These are phyloP conservation scores for Idris sp. DNA, from an alignment of 1,140 invertebrate genomes.

Conservation along the genomic window DNA sequence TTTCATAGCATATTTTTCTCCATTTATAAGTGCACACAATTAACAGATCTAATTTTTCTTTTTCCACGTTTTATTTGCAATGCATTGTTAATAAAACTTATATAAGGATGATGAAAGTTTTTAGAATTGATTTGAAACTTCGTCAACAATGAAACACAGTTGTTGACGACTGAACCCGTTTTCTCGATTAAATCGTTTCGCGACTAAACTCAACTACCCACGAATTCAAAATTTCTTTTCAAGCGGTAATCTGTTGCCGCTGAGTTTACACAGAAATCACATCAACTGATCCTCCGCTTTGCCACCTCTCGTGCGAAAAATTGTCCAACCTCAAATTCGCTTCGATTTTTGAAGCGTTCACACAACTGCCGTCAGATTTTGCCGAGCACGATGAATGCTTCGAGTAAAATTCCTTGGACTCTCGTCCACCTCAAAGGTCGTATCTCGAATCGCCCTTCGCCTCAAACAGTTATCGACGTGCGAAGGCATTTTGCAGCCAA, in stretches of 20 bases:
- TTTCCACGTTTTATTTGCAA: no score
- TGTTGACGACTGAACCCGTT: slow-evolving; percentile 1
- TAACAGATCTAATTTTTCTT: no score
- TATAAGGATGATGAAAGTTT: no score
- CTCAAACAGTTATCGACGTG: slow-evolving; percentile 49
- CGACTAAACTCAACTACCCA: slow-evolving; percentile 24
- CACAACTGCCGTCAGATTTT: slow-evolving; percentile 23
- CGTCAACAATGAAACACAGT: not conserved
- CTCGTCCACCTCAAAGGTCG: slow-evolving; percentile 38
- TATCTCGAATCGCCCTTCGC: slow-evolving; percentile 37
- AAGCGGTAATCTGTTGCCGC: slow-evolving; percentile 4
- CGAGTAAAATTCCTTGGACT: slow-evolving; percentile 38
- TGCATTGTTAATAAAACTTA: no score
- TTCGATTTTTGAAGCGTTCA: slow-evolving; percentile 29
- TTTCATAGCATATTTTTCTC: no score
- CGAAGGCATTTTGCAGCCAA: slow-evolving; percentile 47
- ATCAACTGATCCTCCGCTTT: slow-evolving; percentile 20
- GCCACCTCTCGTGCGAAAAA: slow-evolving; percentile 23
- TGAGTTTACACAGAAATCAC: slow-evolving; percentile 42
- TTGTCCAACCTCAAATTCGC: slow-evolving; percentile 4
- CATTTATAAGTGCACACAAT: no score
- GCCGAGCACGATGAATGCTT: slow-evolving; percentile 24
- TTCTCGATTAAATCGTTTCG: slow-evolving; percentile 22
- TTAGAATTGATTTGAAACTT: not conserved
- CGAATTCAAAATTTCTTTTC: slow-evolving; percentile 34